These are phyloP conservation scores for Ailuropoda melanoleuca DNA, from an alignment of 2,113 vertebrate genomes.

Conservation along the genomic window DNA sequence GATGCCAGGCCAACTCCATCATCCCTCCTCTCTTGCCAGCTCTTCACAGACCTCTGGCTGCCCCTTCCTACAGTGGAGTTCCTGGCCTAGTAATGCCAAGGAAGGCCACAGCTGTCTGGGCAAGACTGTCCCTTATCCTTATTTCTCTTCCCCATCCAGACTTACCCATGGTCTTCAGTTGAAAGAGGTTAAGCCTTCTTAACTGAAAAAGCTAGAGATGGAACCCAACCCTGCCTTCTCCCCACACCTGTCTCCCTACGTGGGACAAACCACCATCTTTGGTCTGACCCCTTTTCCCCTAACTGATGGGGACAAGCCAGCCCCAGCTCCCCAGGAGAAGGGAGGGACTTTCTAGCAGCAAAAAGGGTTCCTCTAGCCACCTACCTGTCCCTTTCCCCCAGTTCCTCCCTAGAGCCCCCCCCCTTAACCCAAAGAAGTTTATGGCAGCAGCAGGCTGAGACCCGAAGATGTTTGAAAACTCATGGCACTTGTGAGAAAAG, in stretches of 20 bases:
- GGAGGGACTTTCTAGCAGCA: slow-evolving; percentile 78
- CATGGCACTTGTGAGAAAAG: slow-evolving; percentile 81
- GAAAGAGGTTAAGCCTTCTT: slow-evolving; percentile 4
- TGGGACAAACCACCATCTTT: slow-evolving; percentile 76
- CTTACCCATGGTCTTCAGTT: neutral
- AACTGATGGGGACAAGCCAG: slow-evolving; percentile 60
- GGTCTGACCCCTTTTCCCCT: slow-evolving; percentile 75
- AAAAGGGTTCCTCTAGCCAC: slow-evolving; percentile 69
- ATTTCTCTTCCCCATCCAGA: neutral
- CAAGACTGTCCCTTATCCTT: neutral
- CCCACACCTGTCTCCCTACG: slow-evolving; percentile 51
- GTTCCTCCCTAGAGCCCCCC: slow-evolving; percentile 49
- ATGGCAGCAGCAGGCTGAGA: slow-evolving; percentile 77
- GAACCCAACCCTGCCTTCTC: slow-evolving; percentile 66
- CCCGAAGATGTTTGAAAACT: slow-evolving; percentile 76
- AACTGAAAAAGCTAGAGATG: slow-evolving; percentile 10
- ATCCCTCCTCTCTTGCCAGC: neutral
- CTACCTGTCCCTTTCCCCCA: neutral
- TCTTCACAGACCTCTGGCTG: neutral
- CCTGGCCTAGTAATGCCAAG: neutral
- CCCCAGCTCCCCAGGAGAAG: slow-evolving; percentile 60
- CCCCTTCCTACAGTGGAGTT: neutral
- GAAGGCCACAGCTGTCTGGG: neutral
- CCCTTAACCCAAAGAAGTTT: slow-evolving; percentile 64
- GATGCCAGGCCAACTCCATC: neutral